phyloP scores from a whole-genome alignment of 2,113 vertebrate species.

The Motacilla alba region DNA sequence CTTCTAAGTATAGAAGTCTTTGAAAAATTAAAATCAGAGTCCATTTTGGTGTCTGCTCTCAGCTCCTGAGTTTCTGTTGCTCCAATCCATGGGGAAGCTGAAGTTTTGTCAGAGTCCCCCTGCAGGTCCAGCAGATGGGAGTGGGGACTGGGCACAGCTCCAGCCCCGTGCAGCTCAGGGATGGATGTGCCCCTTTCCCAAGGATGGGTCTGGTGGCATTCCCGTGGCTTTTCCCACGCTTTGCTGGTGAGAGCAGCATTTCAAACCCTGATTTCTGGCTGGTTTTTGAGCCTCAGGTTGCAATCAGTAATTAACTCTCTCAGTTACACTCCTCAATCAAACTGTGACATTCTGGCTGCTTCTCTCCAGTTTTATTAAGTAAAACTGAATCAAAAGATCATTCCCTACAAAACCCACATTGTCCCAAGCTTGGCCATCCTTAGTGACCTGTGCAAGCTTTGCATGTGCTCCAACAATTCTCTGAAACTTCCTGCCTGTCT shows the following conservation, averaged over 20 bases:
- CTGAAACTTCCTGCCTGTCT: neutral
- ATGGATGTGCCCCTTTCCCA: neutral
- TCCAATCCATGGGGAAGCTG: neutral
- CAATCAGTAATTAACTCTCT: neutral
- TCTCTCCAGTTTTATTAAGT: neutral
- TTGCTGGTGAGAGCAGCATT: neutral
- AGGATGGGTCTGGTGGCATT: neutral
- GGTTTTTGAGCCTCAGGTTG: neutral
- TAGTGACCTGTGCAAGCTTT: neutral
- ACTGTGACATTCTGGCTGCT: neutral
- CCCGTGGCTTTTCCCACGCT: neutral
- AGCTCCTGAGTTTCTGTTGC: neutral
- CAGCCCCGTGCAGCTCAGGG: neutral
- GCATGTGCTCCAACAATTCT: neutral
- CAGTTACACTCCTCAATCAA: neutral
- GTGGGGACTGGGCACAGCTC: neutral
- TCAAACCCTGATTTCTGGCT: neutral
- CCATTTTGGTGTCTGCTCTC: neutral
- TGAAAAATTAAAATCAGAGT: neutral
- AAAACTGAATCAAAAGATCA: neutral
- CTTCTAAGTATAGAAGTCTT: constrained; percentile 5
- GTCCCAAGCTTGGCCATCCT: neutral
- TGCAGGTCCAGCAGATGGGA: neutral
- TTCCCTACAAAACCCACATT: neutral
- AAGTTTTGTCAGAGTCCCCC: neutral